Percentiles rank a stretch among this genome's conserved stretches.
Evolutionary conservation across 1,140 invertebrate species (phyloP).

Genomic region (Teleogryllus occipitalis): DNA sequence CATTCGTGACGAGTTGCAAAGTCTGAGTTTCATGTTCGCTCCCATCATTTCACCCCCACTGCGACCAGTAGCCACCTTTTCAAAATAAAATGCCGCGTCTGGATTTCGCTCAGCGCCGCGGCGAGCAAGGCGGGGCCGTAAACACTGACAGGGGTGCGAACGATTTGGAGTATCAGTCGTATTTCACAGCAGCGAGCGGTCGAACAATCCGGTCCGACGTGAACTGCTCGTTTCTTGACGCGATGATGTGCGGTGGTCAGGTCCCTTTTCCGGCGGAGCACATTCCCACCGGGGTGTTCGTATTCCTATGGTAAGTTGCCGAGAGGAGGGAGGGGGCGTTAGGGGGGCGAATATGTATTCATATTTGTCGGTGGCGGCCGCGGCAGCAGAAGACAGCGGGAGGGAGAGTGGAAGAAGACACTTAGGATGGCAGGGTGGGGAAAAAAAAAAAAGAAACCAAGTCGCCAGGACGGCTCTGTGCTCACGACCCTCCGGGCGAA

Average conservation of each 20-base stretch:
- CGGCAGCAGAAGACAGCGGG: too few relatives aligned
- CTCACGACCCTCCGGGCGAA: neutral
- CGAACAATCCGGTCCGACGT: neutral
- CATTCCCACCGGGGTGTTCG: neutral
- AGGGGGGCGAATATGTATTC: neutral
- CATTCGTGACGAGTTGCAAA: too few relatives aligned
- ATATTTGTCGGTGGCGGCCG: neutral
- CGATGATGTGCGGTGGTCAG: neutral
- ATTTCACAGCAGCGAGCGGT: neutral
- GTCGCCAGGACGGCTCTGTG: neutral
- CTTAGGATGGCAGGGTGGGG: too few relatives aligned
- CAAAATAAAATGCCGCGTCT: neutral
- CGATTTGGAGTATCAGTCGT: neutral
- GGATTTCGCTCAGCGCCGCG: neutral
- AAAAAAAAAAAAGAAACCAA: too few relatives aligned
- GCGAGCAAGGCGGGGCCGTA: neutral
- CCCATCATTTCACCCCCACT: too few relatives aligned
- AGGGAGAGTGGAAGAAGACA: too few relatives aligned
- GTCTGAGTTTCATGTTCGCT: too few relatives aligned
- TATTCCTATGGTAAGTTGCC: neutral
- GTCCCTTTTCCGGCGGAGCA: too few relatives aligned
- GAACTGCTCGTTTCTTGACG: neutral
- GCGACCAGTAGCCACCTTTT: too few relatives aligned
- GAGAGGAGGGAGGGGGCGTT: neutral
- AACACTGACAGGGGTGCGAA: neutral